A percentile compares a stretch with the other conserved stretches of the same genome.
Conservation (phyloP, 2,113 vertebrate genomes). For the Hippocampus abdominalis region DNA sequence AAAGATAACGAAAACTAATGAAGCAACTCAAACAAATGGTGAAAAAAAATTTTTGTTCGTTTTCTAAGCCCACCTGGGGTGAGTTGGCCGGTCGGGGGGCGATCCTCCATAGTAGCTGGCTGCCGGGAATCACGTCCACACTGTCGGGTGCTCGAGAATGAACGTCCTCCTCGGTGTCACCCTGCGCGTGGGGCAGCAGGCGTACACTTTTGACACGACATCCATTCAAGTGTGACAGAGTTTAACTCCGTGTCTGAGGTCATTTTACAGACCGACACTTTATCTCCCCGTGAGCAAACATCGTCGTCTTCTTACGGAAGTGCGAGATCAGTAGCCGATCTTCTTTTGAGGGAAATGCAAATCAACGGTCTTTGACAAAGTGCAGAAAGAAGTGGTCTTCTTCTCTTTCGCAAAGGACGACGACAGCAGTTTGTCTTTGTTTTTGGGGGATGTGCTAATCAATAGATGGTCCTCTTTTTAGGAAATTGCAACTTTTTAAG, state of each 20-base stretch:
- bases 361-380: no score
- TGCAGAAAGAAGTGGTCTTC: no score
- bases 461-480: neutral
- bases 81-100: conserved; percentile 88
- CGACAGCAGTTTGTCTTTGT: neutral
- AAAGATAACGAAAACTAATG: neutral
- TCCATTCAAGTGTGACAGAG: neutral
- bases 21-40: neutral
- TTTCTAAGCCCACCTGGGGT: conserved; percentile 74
- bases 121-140: conserved; percentile 88
- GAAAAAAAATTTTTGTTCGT: neutral
- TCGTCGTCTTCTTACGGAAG: neutral
- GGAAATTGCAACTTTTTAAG: no score
- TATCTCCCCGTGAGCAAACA: neutral
- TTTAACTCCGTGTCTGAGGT: neutral
- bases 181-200: conserved; percentile 36
- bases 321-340: neutral
- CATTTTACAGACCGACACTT: neutral
- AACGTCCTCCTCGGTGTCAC: conserved; percentile 78
- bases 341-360: no score
- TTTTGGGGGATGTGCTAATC: neutral
- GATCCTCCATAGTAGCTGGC: conserved; percentile 90
- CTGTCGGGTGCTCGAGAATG: conserved; percentile 81
- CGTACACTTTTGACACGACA: neutral
- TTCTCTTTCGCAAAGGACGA: no score